Evolutionary conservation across 2,113 vertebrate genomes (phyloP), one percentile per base, ranked within the genome.

Genomic region (Ancistrus triradiatus): DNA sequence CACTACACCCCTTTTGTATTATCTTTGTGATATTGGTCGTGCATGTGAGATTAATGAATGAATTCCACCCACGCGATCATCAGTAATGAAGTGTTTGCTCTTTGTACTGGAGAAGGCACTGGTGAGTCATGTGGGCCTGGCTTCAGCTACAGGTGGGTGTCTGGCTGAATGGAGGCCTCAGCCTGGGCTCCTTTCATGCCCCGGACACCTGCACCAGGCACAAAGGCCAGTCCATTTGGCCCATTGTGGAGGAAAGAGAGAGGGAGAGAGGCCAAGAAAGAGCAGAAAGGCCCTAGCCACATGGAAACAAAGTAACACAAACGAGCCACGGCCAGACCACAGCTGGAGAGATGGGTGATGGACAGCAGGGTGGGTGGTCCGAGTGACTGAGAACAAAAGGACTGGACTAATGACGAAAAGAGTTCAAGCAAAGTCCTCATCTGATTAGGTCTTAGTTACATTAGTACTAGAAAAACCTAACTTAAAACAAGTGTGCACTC

Each of bases 301-400:
- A 74, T 60, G 68, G 83, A 85, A 85, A 88, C 85, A 88, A 88
- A 89, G 86, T 89, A 88, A 80, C 82, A 84, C 81, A 87, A 86
- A 84, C 74, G 81, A 35, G 66, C 80, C 81, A 77, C 76, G 77
- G 84, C 80, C 81, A 77, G 79, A 74, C 79, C 87, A 87, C 86
- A 88, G 86, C 86, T 88, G 84, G 83, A 83, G 81, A 75, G 58
- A 70, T 77, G 71, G 72, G 77, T 69, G 72, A 75, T 15, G 14
- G 65, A 68, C 51, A 63, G 64, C 82, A 67, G 74, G 71, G 80
- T 89, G 87, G 87, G 87, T 89, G 87, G 86, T 89, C 87, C 1
- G 7, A 27, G 61, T 59, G 68, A 72, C 47, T 69, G 71, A 66
- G 69, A 74, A 51, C 15, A 76, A 64, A 59, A 63, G 62, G 47